phyloP scores from a whole-genome alignment of 2,888 invertebrate genomes.

The Troglohyphantes excavatus region DNA sequence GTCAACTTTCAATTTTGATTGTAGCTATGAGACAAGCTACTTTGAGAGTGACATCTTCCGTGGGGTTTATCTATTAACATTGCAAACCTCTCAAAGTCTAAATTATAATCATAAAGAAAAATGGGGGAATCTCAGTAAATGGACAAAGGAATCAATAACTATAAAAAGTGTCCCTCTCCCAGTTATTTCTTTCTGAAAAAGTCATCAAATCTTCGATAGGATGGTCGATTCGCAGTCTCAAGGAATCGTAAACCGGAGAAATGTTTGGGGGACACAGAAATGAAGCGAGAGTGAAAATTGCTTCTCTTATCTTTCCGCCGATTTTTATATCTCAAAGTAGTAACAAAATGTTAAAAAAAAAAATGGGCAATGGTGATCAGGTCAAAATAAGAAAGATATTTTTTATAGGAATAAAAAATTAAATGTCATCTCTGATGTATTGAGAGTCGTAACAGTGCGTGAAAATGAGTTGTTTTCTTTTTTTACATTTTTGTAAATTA shows the following conservation, averaged over 20 bases:
- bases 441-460: too few species aligned
- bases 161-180: not conserved
- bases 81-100: not conserved
- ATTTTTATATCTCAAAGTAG: not conserved
- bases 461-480: too few species aligned
- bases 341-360: not conserved
- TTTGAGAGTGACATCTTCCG: too few species aligned
- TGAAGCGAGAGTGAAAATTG: not conserved
- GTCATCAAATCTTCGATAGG: not conserved
- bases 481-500: too few species aligned
- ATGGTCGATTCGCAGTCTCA: not conserved
- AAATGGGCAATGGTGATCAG: not conserved
- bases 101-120: conserved; percentile 1
- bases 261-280: not conserved
- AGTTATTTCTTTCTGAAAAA: not conserved
- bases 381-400: not conserved
- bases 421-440: too few species aligned
- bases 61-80: too few species aligned
- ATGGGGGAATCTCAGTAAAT: not conserved
- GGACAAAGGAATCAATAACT: not conserved
- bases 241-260: not conserved
- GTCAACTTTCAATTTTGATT: too few species aligned
- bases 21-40: too few species aligned
- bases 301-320: not conserved
- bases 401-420: not conserved